Base-by-base conservation (phyloP, 2,797 vertebrate genomes). In the Lutra lutra region DNA sequence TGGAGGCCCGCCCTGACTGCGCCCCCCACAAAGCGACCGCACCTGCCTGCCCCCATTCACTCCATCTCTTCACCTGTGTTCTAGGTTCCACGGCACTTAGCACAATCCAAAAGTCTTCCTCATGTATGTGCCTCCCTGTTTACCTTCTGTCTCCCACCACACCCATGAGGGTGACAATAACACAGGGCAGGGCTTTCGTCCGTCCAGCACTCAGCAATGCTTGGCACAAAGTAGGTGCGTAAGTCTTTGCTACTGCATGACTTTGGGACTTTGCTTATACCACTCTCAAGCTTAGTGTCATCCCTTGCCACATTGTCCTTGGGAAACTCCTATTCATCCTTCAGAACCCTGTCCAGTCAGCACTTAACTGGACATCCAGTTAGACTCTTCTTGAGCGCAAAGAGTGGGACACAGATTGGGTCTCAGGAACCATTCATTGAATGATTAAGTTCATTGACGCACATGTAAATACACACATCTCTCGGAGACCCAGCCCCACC, bases 291-390 rank as follows among this genome's bases (percentile, higher is more conserved):
- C 38, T 79, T 43, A n/a, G 43, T 35, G 54, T 32, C 27, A n/a
- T 56, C 38, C 48, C n/a, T 70, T 29, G 25, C n/a, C 17, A 7
- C 46, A 3, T 0, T n/a, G 0, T 78, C 78, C 46, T 75, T n/a
- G 11, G 23, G 0, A 0, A 88, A 88, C 96, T 98, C 89, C 70
- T 94, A 51, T 40, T 79, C 80, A 95, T 27, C 94, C 96, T 87
- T 64, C 72, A 54, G 43, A 97, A 88, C 64, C 80, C 68, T n/a
- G 5, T 46, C 20, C 15, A 48, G 29, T 27, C 66, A 78, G 40
- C 80, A 1, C 14, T 68, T 35, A 35, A 20, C 66, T 68, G 66
- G n/a, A 68, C 4, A 20, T 35, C n/a, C n/a, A 35, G 20, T 35
- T 68, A 68, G 32, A 35, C 70, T 29, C 68, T 80, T 80, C 62